Percentiles rank a stretch among this genome's conserved stretches.
Evolutionary conservation across 2,797 vertebrate species (phyloP).

Genomic region (Enteromius anoplus): DNA sequence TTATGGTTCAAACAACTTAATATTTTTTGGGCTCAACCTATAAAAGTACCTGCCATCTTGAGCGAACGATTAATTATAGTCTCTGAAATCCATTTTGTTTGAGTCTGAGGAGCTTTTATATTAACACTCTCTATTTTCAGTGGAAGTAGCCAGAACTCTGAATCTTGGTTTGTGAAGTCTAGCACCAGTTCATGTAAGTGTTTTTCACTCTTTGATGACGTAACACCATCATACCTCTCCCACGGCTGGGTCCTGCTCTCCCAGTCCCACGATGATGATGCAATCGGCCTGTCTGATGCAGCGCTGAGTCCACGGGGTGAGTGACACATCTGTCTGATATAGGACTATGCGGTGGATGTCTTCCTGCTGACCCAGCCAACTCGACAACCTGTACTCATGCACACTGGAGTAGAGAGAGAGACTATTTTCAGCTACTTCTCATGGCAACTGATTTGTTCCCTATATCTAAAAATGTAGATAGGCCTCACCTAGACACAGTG

Average conservation of each 20-base stretch:
- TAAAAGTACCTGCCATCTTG: not conserved
- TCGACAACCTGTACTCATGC: conserved; percentile 92
- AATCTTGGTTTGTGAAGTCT: not conserved
- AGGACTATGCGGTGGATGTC: conserved; percentile 94
- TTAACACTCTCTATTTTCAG: not conserved
- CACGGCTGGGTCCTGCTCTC: conserved; percentile 89
- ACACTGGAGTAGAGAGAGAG: conserved; percentile 69
- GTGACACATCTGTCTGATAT: conserved; percentile 88
- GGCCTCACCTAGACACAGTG: not conserved
- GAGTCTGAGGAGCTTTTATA: not conserved
- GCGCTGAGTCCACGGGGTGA: conserved; percentile 95
- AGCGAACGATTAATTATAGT: conserved; percentile 17
- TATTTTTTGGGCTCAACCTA: not conserved
- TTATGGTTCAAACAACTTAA: conserved; percentile 17
- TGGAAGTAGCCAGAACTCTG: not conserved
- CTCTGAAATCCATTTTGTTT: not conserved
- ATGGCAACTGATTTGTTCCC: not conserved
- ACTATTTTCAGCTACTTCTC: not conserved
- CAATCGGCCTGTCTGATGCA: conserved; percentile 95
- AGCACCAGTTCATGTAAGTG: conserved; percentile 2
- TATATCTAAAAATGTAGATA: not conserved
- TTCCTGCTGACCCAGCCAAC: conserved; percentile 96
- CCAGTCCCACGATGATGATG: conserved; percentile 92
- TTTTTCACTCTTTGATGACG: conserved; percentile 8
- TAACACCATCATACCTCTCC: conserved; percentile 82